Base-by-base conservation (phyloP, 1,140 invertebrate genomes). In the Euura lappo region DNA sequence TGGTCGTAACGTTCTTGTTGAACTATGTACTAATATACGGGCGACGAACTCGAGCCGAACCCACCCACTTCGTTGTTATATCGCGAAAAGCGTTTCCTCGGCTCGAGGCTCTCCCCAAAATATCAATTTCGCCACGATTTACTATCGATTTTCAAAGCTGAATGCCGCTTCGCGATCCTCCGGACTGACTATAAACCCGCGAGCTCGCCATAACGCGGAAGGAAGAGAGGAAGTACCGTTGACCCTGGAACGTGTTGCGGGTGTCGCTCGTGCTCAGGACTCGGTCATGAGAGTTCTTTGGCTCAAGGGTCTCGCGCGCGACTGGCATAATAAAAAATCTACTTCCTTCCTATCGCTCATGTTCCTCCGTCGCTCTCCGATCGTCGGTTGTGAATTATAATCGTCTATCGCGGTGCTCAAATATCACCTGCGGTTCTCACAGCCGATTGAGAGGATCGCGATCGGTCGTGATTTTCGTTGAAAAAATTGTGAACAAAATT, bases 211-310 rank as follows among this genome's bases (percentile, higher is more conserved):
- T 10, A 66, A 78, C 79, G 77, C 77, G 79, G 79, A 82, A 82
- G 79, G 77, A 81, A 82, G 77, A 82, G 70, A 78, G 75, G 75
- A 75, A 77, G 77, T 82, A 78, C 79, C 80, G 80, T 83, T 83
- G 75, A 72, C 70, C 66, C 71, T 68, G 65, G 65, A 72, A 75
- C 74, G 74, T 75, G 74, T 75, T 68, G 74, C 71, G 68, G 74
- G 71, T 60, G 51, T 74, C 71, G 71, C 72, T 70, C 68, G 45
- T 65, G 42, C 74, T 73, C 60, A 75, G 43, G 68, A 75, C 71
- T 75, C 74, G 74, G 74, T 75, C 74, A 75, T 64, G 68, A 10
- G 74, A 75, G 71, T 75, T 75, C 74, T 72, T 73, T 75, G 74
- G 74, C 74, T 73, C 66, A 68, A 44, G 44, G 66, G 28, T 68